A percentile compares a stretch with the other conserved stretches of the same genome.
phyloP scores from a whole-genome alignment of 2,113 vertebrate genomes.

The Murina feae region DNA sequence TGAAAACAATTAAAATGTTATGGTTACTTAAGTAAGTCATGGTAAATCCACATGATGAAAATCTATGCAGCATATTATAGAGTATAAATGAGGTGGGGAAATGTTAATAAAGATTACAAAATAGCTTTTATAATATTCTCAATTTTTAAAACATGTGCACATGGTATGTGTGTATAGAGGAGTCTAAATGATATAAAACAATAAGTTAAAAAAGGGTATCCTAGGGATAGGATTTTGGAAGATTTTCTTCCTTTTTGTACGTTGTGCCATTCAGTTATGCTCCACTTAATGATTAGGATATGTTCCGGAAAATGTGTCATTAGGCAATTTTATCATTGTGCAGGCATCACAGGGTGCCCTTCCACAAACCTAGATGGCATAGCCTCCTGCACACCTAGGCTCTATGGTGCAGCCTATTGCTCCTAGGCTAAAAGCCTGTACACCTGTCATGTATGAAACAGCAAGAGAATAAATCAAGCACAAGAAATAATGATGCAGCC shows the following conservation, averaged over 20 bases:
- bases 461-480: not conserved
- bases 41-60: not conserved
- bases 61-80: not conserved
- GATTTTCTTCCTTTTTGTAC: not conserved
- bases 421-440: not conserved
- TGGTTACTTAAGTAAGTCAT: not conserved
- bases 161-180: not conserved
- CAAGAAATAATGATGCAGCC: not conserved
- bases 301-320: not conserved
- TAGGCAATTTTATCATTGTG: not conserved
- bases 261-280: not conserved
- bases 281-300: not conserved
- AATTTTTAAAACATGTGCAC: not conserved
- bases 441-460: not conserved
- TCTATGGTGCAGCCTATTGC: not conserved
- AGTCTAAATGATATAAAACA: not conserved
- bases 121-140: not conserved
- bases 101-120: not conserved
- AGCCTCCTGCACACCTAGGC: not conserved
- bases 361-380: not conserved
- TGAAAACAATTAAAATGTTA: not conserved
- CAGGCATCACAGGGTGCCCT: not conserved
- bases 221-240: not conserved
- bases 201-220: not conserved
- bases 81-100: not conserved